Conservation (phyloP, 64 coral and sea anemone genomes). For the Astreopora myriophthalma region DNA sequence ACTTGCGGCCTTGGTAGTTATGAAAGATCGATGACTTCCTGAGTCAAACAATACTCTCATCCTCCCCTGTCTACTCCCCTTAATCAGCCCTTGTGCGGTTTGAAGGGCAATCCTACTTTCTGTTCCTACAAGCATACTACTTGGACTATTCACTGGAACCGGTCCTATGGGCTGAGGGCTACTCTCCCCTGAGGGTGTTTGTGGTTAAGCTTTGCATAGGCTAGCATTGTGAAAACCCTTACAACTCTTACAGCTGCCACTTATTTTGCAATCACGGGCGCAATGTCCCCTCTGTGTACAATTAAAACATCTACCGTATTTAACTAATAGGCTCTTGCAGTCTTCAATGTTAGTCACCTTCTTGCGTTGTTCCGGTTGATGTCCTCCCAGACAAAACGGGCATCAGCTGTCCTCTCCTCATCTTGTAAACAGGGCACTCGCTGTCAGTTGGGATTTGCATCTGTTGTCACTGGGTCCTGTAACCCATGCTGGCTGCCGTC, state of each 20-base stretch:
- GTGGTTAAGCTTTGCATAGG: not conserved
- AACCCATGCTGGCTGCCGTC: not conserved
- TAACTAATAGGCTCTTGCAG: too few relatives aligned
- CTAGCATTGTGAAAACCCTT: not conserved
- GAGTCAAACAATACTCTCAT: constrained; percentile 12
- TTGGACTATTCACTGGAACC: not conserved
- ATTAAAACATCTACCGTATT: too few relatives aligned
- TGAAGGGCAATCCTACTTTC: constrained; percentile 30
- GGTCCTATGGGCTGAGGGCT: not conserved
- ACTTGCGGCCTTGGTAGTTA: constrained; percentile 9
- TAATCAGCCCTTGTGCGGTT: constrained; percentile 37
- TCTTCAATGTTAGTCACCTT: not conserved
- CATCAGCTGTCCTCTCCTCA: constrained; percentile 4
- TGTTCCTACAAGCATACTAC: not conserved
- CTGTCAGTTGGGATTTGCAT: not conserved
- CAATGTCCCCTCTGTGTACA: not conserved
- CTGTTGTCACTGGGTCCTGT: not conserved
- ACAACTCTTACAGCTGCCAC: not conserved
- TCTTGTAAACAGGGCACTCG: constrained; percentile 12
- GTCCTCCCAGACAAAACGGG: constrained; percentile 23
- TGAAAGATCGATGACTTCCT: constrained; percentile 26
- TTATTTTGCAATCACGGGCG: not conserved
- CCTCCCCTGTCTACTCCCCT: not conserved
- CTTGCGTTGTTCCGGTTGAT: constrained; percentile 8
- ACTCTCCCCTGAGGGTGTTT: too few relatives aligned